Percentiles rank a stretch among this genome's conserved stretches.
These are phyloP conservation scores for Paelopatides confundens DNA, from an alignment of 53 echinoderm and acorn worm genomes.

Conservation along the genomic window DNA sequence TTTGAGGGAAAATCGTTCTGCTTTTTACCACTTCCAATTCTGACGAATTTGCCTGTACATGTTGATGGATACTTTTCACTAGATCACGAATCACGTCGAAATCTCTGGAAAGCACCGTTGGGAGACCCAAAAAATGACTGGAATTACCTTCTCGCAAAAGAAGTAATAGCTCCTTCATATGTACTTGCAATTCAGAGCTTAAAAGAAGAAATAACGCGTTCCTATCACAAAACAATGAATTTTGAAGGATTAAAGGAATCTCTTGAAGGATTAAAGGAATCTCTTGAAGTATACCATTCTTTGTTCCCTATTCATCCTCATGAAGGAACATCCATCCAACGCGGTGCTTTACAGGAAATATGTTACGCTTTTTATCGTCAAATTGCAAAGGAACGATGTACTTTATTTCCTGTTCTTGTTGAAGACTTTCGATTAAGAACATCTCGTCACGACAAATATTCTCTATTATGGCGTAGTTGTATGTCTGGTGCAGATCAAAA, in stretches of 20 bases:
- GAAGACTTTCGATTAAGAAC: too few species aligned
- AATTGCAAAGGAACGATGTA: background rate
- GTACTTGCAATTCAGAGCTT: background rate
- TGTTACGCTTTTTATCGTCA: background rate
- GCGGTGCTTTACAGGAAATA: background rate
- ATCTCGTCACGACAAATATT: too few species aligned
- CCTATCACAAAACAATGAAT: background rate
- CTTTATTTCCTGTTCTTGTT: background rate
- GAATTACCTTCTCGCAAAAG: background rate
- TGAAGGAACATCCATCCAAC: background rate
- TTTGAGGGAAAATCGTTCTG: slow-evolving; percentile 32
- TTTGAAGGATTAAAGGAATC: background rate
- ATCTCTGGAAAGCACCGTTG: slow-evolving; percentile 2
- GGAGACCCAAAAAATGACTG: slow-evolving; percentile 15
- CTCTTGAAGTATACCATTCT: too few species aligned
- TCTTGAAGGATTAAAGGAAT: too few species aligned
- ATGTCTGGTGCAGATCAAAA: background rate
- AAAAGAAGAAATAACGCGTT: background rate
- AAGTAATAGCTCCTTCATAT: slow-evolving; percentile 2
- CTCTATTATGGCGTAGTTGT: slow-evolving; percentile 7
- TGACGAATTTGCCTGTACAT: slow-evolving; percentile 21
- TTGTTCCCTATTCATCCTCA: background rate
- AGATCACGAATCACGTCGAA: slow-evolving; percentile 15
- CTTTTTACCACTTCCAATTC: slow-evolving; percentile 36
- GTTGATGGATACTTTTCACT: slow-evolving; percentile 33